A percentile compares a stretch with the other conserved stretches of the same genome.
phyloP scores from a whole-genome alignment of 2,797 vertebrate species.

The Dermochelys coriacea region DNA sequence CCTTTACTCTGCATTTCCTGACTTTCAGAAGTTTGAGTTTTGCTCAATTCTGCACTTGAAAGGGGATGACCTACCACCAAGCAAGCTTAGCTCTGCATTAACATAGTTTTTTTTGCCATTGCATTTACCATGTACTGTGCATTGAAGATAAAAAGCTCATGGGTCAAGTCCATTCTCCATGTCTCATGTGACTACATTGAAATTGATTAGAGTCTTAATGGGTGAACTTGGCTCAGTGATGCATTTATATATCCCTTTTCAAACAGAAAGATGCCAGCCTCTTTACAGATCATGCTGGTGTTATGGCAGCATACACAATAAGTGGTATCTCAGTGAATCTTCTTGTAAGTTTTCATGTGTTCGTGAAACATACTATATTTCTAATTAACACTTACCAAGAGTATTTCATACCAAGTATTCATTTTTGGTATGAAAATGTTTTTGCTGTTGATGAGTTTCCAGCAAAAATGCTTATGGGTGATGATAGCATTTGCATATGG shows the following conservation, averaged over 20 bases:
- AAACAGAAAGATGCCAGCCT: background rate
- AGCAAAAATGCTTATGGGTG: background rate
- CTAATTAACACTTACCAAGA: background rate
- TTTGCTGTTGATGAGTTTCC: background rate
- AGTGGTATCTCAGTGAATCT: background rate
- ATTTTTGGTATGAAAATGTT: background rate
- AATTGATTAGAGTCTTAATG: background rate
- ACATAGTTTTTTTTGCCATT: too few relatives aligned
- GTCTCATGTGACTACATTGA: background rate
- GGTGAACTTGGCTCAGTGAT: background rate
- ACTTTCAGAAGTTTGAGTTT: too few relatives aligned
- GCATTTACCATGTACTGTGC: background rate
- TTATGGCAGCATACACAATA: background rate
- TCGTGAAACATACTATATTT: background rate
- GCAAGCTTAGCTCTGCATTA: too few relatives aligned
- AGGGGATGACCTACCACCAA: too few relatives aligned
- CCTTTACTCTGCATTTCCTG: too few relatives aligned
- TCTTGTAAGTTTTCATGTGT: rapidly evolving
- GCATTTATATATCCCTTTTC: background rate
- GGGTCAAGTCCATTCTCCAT: background rate
- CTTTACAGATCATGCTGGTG: background rate
- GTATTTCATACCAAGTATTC: background rate
- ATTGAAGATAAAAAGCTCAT: background rate
- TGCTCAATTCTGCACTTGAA: too few relatives aligned
- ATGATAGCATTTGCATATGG: background rate